Evolutionary conservation across 2,113 vertebrate genomes (phyloP).

Genomic region (Eulemur macaco): DNA sequence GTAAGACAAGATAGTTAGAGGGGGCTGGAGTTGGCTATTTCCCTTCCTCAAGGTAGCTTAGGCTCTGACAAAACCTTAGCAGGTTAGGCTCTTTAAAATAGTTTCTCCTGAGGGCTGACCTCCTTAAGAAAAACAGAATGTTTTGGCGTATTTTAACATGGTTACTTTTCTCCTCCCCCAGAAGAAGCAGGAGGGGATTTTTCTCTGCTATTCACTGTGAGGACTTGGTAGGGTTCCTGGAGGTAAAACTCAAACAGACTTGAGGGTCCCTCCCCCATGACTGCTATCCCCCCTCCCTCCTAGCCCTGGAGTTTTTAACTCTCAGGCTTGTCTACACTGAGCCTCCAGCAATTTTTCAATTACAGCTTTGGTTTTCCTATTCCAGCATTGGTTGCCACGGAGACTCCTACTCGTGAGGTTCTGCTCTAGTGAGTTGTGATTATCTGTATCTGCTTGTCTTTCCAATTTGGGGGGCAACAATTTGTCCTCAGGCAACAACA

Average conservation of each 20-base stretch:
- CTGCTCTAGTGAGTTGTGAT: background rate
- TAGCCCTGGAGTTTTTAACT: background rate
- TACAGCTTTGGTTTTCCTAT: background rate
- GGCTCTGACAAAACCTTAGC: background rate
- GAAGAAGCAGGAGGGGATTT: background rate
- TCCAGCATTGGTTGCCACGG: background rate
- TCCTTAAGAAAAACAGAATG: background rate
- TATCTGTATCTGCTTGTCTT: background rate
- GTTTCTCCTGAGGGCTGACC: background rate
- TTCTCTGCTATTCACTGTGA: background rate
- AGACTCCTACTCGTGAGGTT: no score
- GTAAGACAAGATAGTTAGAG: background rate
- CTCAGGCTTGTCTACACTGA: background rate
- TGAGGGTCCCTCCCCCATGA: background rate
- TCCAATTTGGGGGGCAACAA: background rate
- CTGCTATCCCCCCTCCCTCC: rapidly evolving
- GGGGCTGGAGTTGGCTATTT: background rate
- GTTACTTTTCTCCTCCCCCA: background rate
- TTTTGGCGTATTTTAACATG: background rate
- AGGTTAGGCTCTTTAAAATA: background rate
- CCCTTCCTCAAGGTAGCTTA: background rate
- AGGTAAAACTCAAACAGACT: background rate
- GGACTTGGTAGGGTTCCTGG: background rate
- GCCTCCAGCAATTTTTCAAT: background rate
- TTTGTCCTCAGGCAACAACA: background rate